Conservation (phyloP, 2,797 vertebrate species). For the Lophius americanus region DNA sequence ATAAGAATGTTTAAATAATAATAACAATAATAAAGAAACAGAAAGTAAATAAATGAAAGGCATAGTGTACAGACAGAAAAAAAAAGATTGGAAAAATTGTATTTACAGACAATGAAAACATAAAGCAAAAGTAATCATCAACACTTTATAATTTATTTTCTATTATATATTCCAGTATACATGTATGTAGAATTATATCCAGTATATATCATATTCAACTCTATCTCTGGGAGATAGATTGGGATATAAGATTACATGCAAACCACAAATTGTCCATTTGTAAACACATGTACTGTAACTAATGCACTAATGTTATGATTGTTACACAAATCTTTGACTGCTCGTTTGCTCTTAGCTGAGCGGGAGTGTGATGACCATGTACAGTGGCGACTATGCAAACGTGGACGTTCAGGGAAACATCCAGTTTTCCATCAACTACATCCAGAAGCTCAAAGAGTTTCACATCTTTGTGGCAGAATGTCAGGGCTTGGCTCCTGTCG, state of each 20-base stretch:
- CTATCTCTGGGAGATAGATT: not conserved
- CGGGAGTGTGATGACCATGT: conserved; percentile 92
- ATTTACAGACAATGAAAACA: no score
- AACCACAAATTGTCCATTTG: not conserved
- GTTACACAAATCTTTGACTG: not conserved
- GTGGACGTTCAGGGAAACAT: conserved; percentile 93
- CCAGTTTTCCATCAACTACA: conserved; percentile 93
- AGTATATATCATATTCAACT: not conserved
- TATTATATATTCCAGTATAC: no score
- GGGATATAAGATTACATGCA: not conserved
- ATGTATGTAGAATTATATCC: no score
- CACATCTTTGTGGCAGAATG: conserved; percentile 93
- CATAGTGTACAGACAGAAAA: no score
- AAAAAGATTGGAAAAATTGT: no score
- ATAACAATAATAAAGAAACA: no score
- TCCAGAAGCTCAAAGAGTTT: conserved; percentile 90
- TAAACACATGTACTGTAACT: not conserved
- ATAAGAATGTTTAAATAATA: no score
- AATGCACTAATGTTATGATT: not conserved
- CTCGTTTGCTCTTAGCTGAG: conserved; percentile 83
- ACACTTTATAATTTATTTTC: no score
- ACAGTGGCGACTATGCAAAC: conserved; percentile 89
- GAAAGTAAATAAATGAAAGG: no score
- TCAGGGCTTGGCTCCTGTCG: conserved; percentile 89
- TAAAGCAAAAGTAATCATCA: no score